Evolutionary conservation across 2,797 vertebrate genomes (phyloP).

Genomic region (Cirrhinus molitorella): DNA sequence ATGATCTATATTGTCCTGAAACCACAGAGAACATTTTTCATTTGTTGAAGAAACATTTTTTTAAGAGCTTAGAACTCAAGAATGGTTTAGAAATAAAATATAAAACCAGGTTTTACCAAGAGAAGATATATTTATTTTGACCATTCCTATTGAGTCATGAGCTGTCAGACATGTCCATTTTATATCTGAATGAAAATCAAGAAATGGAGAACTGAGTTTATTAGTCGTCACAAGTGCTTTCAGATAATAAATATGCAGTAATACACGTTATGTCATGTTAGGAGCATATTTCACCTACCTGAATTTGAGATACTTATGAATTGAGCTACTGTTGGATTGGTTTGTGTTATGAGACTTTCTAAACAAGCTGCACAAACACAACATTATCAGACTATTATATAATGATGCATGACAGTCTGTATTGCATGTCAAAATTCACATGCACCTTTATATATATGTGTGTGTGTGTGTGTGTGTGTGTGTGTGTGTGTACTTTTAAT

Average conservation of each 20-base stretch:
- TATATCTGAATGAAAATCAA: no score
- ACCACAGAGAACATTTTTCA: not conserved
- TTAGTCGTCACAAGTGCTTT: not conserved
- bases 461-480: no score
- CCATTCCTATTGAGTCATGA: no score
- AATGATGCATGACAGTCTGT: not conserved
- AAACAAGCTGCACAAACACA: not conserved
- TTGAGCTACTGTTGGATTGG: fast-evolving
- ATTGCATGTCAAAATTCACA: no score
- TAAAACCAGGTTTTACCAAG: not conserved
- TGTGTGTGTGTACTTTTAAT: no score
- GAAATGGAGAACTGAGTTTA: no score
- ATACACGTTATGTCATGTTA: not conserved
- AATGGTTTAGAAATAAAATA: not conserved
- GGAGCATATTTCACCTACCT: not conserved
- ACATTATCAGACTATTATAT: not conserved
- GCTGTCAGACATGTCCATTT: no score
- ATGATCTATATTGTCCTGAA: not conserved
- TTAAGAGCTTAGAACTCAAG: not conserved
- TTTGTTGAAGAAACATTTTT: not conserved
- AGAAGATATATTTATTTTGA: not conserved
- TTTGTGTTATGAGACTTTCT: not conserved
- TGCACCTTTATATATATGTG: no score
- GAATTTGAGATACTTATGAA: no score
- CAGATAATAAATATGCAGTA: no score